Conservation (phyloP, 2,113 vertebrate genomes). For the Condylura cristata region DNA sequence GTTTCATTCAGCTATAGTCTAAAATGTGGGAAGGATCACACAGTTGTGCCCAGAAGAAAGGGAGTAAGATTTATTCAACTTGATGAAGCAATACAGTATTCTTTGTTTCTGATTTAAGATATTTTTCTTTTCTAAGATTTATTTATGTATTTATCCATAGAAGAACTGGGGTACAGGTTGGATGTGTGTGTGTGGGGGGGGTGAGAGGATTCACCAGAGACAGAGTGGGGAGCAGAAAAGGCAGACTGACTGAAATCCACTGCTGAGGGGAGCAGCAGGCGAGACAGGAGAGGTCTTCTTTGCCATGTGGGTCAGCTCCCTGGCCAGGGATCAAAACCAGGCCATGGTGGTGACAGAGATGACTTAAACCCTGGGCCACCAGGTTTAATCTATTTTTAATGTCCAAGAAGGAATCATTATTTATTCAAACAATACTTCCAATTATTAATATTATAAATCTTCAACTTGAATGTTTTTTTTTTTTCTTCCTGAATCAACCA, state of each 20-base stretch:
- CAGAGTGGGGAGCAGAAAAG: too few relatives aligned
- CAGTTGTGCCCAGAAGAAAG: background rate
- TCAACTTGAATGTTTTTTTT: background rate
- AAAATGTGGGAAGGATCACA: slow-evolving; percentile 2
- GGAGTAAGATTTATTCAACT: background rate
- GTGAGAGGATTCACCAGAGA: too few relatives aligned
- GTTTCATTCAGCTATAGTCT: slow-evolving; percentile 39
- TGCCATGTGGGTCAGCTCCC: background rate
- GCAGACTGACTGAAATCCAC: too few relatives aligned
- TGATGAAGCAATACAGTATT: slow-evolving; percentile 10
- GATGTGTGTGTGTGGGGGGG: too few relatives aligned
- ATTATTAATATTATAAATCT: slow-evolving; percentile 26
- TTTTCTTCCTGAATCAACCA: background rate
- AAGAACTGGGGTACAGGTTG: too few relatives aligned
- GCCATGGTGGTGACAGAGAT: too few relatives aligned
- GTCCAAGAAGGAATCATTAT: slow-evolving; percentile 18
- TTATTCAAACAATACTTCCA: slow-evolving; percentile 21
- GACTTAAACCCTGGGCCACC: too few relatives aligned
- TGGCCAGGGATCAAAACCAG: background rate
- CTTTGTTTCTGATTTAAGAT: slow-evolving; percentile 34
- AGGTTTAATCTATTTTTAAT: slow-evolving; percentile 25
- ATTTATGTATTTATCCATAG: too few relatives aligned
- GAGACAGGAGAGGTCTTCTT: too few relatives aligned
- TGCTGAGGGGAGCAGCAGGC: too few relatives aligned
- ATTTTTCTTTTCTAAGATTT: background rate